Conservation (phyloP, 2,888 invertebrate species). For the Salpingus planirostris region DNA sequence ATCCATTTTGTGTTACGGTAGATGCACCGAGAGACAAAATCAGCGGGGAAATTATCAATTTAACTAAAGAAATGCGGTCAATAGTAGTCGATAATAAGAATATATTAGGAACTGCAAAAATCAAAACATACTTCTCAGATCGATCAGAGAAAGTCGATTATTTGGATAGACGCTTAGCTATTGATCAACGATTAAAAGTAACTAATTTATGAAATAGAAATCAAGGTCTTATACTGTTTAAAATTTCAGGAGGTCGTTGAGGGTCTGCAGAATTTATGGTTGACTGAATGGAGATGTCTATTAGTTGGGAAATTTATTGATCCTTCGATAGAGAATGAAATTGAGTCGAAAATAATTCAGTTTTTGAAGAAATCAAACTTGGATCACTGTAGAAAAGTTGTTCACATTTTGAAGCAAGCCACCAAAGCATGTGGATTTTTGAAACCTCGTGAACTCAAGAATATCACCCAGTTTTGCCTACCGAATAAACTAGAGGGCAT, state of each 20-base stretch:
- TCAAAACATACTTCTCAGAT: neutral
- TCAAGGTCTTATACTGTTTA: neutral
- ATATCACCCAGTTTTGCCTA: conserved; percentile 16
- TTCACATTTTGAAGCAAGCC: conserved; percentile 34
- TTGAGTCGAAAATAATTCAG: too few relatives aligned
- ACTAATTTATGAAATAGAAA: neutral
- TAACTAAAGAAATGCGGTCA: conserved; percentile 26
- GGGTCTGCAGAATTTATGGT: conserved; percentile 53
- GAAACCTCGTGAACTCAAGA: conserved; percentile 37
- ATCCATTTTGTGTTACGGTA: conserved; percentile 30
- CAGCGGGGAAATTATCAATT: conserved; percentile 17
- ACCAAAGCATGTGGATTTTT: conserved; percentile 35
- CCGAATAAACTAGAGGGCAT: too few relatives aligned
- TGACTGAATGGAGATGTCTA: conserved; percentile 55
- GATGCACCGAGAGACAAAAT: conserved; percentile 22
- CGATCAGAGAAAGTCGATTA: conserved; percentile 21
- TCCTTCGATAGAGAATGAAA: conserved; percentile 37
- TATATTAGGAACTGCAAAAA: conserved; percentile 6
- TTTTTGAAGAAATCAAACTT: too few relatives aligned
- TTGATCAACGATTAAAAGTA: conserved; percentile 23
- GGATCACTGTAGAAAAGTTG: conserved; percentile 45
- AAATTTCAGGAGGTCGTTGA: conserved; percentile 49
- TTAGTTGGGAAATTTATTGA: conserved; percentile 52
- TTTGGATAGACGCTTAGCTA: conserved; percentile 13
- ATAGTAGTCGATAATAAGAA: conserved; percentile 26